Evolutionary conservation across 1,140 invertebrate species (phyloP).

Genomic region (Carposina sasakii): DNA sequence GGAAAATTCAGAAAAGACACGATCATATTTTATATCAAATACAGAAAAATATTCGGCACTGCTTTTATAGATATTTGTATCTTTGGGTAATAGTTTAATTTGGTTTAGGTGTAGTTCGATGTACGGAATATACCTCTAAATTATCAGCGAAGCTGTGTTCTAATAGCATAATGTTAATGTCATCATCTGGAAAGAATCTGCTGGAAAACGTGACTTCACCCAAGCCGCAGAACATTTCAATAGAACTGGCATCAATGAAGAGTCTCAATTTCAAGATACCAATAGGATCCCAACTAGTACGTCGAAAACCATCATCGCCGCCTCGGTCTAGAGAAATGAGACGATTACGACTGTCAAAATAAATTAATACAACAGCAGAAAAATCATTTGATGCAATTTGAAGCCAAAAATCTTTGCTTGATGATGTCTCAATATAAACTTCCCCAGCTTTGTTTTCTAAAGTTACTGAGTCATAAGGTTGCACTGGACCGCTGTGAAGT

Average conservation of each 20-base stretch:
- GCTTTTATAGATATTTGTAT: too few relatives aligned
- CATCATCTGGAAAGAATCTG: conserved; percentile 44
- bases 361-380: conserved; percentile 30
- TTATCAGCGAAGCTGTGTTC: too few relatives aligned
- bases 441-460: conserved; percentile 15
- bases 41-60: too few relatives aligned
- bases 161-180: conserved; percentile 26
- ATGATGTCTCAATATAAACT: conserved; percentile 17
- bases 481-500: conserved; percentile 21
- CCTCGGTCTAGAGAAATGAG: conserved; percentile 39
- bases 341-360: conserved; percentile 31
- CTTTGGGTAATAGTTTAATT: too few relatives aligned
- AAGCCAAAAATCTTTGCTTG: conserved; percentile 25
- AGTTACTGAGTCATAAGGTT: conserved; percentile 14
- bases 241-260: conserved; percentile 56
- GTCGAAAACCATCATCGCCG: conserved; percentile 39
- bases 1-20: too few relatives aligned
- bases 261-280: conserved; percentile 33
- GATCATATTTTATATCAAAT: too few relatives aligned
- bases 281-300: conserved; percentile 37
- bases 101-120: too few relatives aligned
- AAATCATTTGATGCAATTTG: conserved; percentile 30
- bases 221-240: conserved; percentile 58
- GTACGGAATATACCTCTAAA: too few relatives aligned
- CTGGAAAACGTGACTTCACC: conserved; percentile 56